These are phyloP conservation scores for Poeciliopsis paucimaculata DNA, from an alignment of 2,797 vertebrate species.

Conservation along the genomic window DNA sequence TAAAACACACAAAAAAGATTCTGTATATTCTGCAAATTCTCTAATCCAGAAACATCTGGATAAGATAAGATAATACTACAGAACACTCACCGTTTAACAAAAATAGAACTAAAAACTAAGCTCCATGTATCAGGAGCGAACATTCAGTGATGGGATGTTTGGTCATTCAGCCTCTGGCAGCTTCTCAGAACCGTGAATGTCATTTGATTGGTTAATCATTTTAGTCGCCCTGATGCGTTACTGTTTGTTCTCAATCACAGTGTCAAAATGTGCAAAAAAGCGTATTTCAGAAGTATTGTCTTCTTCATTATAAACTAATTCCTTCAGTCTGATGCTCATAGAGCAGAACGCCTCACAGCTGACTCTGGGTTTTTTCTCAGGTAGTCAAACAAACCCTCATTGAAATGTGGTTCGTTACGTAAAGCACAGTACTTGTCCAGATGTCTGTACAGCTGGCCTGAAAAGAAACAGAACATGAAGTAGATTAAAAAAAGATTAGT, in stretches of 20 bases:
- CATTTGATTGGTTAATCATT: neutral
- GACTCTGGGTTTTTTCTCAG: slow-evolving; percentile 38
- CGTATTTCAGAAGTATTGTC: neutral
- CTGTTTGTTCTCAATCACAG: neutral
- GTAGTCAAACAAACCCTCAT: slow-evolving; percentile 54
- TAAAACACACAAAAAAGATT: neutral
- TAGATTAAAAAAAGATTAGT: neutral
- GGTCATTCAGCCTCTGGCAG: neutral
- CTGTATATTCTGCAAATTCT: neutral
- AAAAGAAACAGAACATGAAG: neutral
- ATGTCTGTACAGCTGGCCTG: slow-evolving; percentile 55
- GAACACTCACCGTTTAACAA: neutral
- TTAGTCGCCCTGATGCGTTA: neutral
- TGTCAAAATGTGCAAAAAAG: neutral
- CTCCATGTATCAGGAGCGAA: neutral
- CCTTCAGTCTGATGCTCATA: neutral
- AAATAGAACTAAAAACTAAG: neutral
- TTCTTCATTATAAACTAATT: neutral
- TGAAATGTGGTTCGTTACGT: rapidly evolving
- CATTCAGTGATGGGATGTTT: neutral
- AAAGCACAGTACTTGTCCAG: slow-evolving; percentile 56
- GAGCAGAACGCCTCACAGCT: slow-evolving; percentile 45
- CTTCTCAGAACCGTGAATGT: neutral
- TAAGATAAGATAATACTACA: neutral
- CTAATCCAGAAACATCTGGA: neutral